Conservation (phyloP, 1,140 invertebrate genomes). For the Gryllus bimaculatus region DNA sequence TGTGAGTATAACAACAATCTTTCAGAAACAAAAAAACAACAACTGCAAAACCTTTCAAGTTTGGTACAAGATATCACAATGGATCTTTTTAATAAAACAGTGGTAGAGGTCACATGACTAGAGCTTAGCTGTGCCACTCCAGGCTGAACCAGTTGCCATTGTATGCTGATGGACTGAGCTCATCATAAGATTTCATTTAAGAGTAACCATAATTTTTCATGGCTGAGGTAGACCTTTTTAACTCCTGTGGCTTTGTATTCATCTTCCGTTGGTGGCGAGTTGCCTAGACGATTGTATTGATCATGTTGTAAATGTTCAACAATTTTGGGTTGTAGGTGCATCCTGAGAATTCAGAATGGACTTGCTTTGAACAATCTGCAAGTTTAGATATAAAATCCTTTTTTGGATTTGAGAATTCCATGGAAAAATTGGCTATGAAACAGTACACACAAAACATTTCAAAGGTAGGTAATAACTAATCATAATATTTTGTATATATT, state of each 20-base stretch:
- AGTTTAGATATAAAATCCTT: conserved; percentile 93
- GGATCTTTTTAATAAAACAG: no score
- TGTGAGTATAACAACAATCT: conserved; percentile 49
- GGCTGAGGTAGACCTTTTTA: background rate
- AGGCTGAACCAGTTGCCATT: background rate
- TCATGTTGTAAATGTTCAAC: no score
- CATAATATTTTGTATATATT: background rate
- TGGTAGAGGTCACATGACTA: background rate
- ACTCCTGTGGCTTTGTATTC: background rate
- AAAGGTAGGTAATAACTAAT: conserved; percentile 46
- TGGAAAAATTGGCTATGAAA: conserved; percentile 95
- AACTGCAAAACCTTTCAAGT: no score
- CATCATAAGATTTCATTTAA: background rate
- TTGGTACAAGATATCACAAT: no score
- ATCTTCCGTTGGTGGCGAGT: background rate
- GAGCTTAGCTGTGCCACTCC: background rate
- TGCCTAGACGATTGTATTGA: background rate
- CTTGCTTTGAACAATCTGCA: conserved; percentile 92
- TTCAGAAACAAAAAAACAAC: no score
- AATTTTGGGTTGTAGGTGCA: conserved; percentile 58
- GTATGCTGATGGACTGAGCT: background rate
- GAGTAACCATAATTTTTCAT: background rate
- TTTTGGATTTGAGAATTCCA: conserved; percentile 90
- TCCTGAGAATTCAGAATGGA: conserved; percentile 91
- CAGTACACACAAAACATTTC: conserved; percentile 89